These are phyloP conservation scores for Agrochola lychnidis DNA, from an alignment of 2,888 invertebrate species.

Conservation along the genomic window DNA sequence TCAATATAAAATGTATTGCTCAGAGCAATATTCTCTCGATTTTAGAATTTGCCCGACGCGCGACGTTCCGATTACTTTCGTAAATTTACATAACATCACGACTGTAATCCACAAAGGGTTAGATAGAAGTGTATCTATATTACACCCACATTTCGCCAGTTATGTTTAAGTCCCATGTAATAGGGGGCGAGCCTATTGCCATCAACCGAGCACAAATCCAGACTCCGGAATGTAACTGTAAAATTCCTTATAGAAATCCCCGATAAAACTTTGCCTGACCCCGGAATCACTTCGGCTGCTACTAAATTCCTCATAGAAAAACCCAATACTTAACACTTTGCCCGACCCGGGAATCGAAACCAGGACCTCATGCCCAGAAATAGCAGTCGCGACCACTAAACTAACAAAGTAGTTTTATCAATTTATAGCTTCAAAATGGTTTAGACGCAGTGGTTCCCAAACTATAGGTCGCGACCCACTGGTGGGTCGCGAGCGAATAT, in stretches of 20 bases:
- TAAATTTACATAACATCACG: constrained; percentile 32
- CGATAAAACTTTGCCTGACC: background rate
- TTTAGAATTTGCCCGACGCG: constrained; percentile 51
- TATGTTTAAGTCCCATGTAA: background rate
- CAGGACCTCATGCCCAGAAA: too few species aligned
- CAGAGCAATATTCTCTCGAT: constrained; percentile 54
- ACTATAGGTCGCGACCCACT: too few species aligned
- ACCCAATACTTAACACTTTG: background rate
- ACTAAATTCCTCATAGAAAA: background rate
- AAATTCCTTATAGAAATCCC: background rate
- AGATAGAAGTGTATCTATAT: too few species aligned
- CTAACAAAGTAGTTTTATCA: constrained; percentile 24
- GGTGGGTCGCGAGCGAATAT: too few species aligned
- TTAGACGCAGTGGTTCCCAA: too few species aligned
- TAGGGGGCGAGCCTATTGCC: background rate
- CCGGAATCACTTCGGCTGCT: background rate
- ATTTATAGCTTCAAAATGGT: constrained; percentile 54
- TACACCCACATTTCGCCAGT: too few species aligned
- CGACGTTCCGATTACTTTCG: constrained; percentile 46
- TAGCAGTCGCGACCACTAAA: background rate
- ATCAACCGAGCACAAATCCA: background rate
- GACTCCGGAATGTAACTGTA: background rate
- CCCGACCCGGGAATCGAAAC: background rate
- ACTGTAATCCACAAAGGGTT: background rate
- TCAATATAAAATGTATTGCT: constrained; percentile 49